These are phyloP conservation scores for Tympanoctomys barrerae DNA, from an alignment of 2,797 vertebrate species.

Conservation along the genomic window DNA sequence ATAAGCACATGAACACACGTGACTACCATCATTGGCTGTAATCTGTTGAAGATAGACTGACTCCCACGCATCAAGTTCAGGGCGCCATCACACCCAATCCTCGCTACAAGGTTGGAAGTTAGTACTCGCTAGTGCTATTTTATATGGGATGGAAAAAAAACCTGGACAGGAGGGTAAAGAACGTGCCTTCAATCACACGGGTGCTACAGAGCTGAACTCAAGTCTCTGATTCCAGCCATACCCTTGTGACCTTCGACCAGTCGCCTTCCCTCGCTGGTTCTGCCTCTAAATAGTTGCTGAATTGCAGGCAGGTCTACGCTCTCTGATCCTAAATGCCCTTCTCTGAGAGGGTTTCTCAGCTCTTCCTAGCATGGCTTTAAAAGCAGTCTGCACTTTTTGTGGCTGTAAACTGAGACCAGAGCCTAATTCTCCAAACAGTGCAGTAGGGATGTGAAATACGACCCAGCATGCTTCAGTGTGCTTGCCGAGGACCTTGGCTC, in stretches of 20 bases:
- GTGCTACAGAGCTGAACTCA: background rate
- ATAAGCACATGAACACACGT: background rate
- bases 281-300: background rate
- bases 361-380: background rate
- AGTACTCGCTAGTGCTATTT: background rate
- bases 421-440: background rate
- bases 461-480: background rate
- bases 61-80: background rate
- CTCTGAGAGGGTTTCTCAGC: background rate
- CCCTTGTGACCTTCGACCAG: background rate
- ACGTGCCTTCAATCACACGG: background rate
- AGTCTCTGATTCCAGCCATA: background rate
- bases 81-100: background rate
- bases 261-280: background rate
- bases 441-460: background rate
- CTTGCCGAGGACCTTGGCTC: background rate
- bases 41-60: background rate
- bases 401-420: constrained; percentile 9
- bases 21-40: background rate
- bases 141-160: background rate
- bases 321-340: background rate
- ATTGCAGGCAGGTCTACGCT: background rate
- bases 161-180: background rate
- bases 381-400: background rate
- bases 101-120: background rate